Percentiles rank a stretch among this genome's conserved stretches.
Evolutionary conservation across 2,888 invertebrate genomes (phyloP).

Genomic region (Chydorus sphaericus): DNA sequence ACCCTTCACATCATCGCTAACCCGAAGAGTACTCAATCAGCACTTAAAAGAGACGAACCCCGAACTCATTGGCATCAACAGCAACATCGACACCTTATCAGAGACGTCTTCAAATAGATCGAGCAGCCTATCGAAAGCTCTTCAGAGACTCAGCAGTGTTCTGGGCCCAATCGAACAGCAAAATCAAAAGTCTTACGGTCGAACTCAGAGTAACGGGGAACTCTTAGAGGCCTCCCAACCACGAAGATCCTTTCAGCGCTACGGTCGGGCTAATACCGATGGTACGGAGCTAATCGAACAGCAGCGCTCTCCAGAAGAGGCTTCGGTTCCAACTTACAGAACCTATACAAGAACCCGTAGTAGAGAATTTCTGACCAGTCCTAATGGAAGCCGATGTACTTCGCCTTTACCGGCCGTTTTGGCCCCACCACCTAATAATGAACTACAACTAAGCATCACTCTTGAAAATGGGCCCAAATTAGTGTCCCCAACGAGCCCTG

Average conservation of each 20-base stretch:
- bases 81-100: slow-evolving; percentile 6
- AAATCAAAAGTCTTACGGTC: slow-evolving; percentile 6
- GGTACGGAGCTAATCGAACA: slow-evolving; percentile 3
- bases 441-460: slow-evolving; percentile 2
- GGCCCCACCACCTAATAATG: neutral
- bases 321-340: slow-evolving; percentile 2
- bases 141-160: slow-evolving; percentile 9
- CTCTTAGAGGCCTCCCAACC: neutral
- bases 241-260: slow-evolving; percentile 11
- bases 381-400: slow-evolving; percentile 9
- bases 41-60: slow-evolving; percentile 11
- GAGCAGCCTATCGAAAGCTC: slow-evolving; percentile 7
- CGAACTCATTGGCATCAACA: neutral
- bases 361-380: slow-evolving; percentile 14
- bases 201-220: slow-evolving; percentile 12
- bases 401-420: slow-evolving; percentile 7
- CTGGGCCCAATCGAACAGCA: neutral
- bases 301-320: slow-evolving; percentile 10
- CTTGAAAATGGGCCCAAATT: neutral
- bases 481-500: slow-evolving; percentile 20
- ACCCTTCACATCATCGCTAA: slow-evolving; percentile 11
- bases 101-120: slow-evolving; percentile 5
- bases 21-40: slow-evolving; percentile 8
- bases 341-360: slow-evolving; percentile 15
- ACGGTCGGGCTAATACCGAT: slow-evolving; percentile 7